Evolutionary conservation across 2,888 invertebrate genomes (phyloP).

Genomic region (Athalia cordata): DNA sequence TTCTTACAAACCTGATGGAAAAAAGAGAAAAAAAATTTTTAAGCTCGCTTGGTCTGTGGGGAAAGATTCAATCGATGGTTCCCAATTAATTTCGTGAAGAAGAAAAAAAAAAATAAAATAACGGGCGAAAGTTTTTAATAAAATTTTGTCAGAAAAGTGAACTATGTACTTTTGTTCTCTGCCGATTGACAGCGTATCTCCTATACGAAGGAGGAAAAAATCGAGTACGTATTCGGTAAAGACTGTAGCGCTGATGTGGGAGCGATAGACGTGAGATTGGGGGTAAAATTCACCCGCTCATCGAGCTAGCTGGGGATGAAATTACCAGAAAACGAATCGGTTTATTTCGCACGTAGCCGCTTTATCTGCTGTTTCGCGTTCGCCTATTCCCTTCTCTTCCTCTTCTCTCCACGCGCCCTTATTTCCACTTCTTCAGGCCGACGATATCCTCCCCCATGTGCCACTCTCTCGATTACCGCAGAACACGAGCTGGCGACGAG

Average conservation of each 20-base stretch:
- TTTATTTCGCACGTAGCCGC: constrained; percentile 38
- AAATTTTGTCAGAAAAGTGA: too few relatives aligned
- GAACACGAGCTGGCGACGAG: background rate
- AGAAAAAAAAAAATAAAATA: too few relatives aligned
- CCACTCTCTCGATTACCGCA: constrained; percentile 34
- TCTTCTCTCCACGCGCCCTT: background rate
- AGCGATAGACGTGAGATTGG: background rate
- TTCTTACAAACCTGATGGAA: too few relatives aligned
- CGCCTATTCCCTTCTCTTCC: background rate
- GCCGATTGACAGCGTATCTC: too few relatives aligned
- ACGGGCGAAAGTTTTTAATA: too few relatives aligned
- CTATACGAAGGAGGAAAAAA: background rate
- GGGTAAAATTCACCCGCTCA: constrained; percentile 4
- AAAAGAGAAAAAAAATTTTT: too few relatives aligned
- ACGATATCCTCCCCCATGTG: background rate
- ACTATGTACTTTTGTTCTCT: too few relatives aligned
- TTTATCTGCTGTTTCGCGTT: constrained; percentile 33
- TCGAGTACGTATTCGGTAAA: background rate
- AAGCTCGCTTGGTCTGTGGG: too few relatives aligned
- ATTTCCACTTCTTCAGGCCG: too few relatives aligned
- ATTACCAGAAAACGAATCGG: constrained; percentile 39
- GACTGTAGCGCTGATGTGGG: background rate
- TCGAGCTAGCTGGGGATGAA: constrained; percentile 23
- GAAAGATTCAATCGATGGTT: too few relatives aligned
- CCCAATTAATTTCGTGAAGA: too few relatives aligned